phyloP scores from a whole-genome alignment of 1,140 invertebrate species.

The Caenorhabditis inopinata region DNA sequence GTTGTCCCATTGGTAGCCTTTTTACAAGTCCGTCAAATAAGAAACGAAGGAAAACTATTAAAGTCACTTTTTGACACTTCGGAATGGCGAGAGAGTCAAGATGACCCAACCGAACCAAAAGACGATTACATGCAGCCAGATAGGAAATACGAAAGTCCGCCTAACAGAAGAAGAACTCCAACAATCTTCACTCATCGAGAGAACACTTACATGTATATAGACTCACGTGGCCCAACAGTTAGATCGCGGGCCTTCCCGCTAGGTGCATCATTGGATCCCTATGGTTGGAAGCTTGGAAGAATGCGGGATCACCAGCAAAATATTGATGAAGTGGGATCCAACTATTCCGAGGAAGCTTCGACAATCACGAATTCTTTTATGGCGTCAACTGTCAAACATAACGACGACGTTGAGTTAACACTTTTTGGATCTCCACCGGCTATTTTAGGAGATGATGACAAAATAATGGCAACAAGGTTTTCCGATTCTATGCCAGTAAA shows the following conservation, averaged over 20 bases:
- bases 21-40: not conserved
- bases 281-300: constrained; percentile 13
- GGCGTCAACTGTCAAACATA: constrained; percentile 13
- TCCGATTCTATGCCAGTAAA: constrained; percentile 2
- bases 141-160: not conserved
- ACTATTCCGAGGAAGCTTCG: not conserved
- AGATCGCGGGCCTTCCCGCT: not conserved
- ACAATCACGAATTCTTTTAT: not conserved
- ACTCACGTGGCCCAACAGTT: constrained; percentile 5
- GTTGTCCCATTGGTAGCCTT: constrained; percentile 52
- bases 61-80: constrained; percentile 9
- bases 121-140: not conserved
- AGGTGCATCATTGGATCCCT: not conserved
- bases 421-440: constrained; percentile 1
- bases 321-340: not conserved
- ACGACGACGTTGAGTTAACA: not conserved
- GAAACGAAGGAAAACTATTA: constrained; percentile 17
- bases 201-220: constrained; percentile 23
- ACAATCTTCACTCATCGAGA: constrained; percentile 15
- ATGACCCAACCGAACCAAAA: not conserved
- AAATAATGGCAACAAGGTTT: not conserved
- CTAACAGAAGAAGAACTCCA: not conserved
- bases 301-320: not conserved
- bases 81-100: not conserved
- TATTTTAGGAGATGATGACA: not conserved